A percentile compares a stretch with the other conserved stretches of the same genome.
Conservation (phyloP, 1,140 invertebrate genomes). For the Ruditapes philippinarum region DNA sequence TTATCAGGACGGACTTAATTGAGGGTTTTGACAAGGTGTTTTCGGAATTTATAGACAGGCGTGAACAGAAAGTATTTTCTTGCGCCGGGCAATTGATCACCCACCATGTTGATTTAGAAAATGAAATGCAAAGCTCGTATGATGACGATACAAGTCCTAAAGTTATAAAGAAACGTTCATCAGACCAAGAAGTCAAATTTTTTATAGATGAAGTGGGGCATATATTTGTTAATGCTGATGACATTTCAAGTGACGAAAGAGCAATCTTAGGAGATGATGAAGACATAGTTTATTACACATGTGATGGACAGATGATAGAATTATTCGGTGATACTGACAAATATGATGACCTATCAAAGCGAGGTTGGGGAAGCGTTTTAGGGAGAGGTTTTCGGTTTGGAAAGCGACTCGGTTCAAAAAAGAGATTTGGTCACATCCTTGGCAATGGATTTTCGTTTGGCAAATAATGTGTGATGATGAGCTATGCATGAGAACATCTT, state of each 20-base stretch:
- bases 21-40: not conserved
- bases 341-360: not conserved
- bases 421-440: constrained; percentile 43
- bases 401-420: constrained; percentile 16
- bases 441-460: constrained; percentile 44
- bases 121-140: not conserved
- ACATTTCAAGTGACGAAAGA: not conserved
- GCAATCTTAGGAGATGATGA: not conserved
- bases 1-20: not conserved
- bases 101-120: not conserved
- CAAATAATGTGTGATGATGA: constrained; percentile 3
- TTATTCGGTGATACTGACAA: not conserved
- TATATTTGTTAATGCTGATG: not conserved
- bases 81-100: not conserved
- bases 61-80: not conserved
- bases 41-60: not conserved
- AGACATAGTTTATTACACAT: not conserved
- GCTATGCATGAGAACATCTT: no score
- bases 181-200: not conserved
- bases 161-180: not conserved
- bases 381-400: constrained; percentile 31
- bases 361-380: not conserved
- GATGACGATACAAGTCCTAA: not conserved
- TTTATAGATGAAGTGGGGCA: not conserved
- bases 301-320: not conserved